Evolutionary conservation across 2,888 invertebrate species (phyloP).

Genomic region (Tetheella fluctuosa): DNA sequence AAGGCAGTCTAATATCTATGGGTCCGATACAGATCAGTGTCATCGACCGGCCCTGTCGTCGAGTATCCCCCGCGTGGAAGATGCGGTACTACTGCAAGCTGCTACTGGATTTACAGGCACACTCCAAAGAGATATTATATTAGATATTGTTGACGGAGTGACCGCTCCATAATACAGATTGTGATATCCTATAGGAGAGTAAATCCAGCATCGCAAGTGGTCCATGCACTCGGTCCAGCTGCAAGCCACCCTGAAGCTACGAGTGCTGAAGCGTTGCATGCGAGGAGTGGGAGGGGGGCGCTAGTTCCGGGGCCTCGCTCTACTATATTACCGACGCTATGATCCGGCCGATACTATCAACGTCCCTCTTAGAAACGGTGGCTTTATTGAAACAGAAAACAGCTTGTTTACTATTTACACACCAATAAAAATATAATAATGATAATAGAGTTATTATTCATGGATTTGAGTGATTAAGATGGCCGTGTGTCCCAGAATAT

Average conservation of each 20-base stretch:
- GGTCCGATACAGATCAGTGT: not conserved
- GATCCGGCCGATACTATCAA: slow-evolving; percentile 46
- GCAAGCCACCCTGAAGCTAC: slow-evolving; percentile 20
- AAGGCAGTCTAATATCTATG: not conserved
- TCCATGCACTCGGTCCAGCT: not conserved
- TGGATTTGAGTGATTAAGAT: not conserved
- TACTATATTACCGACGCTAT: slow-evolving; percentile 54
- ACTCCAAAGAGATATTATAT: not conserved
- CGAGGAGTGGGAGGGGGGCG: slow-evolving; percentile 33
- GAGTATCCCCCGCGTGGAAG: not conserved
- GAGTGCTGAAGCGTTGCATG: slow-evolving; percentile 51
- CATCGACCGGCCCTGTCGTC: not conserved
- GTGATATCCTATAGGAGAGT: not conserved
- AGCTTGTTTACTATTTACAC: slow-evolving; percentile 30
- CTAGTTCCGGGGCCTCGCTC: slow-evolving; percentile 33
- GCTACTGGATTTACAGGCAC: not conserved
- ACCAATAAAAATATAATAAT: not conserved
- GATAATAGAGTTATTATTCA: not conserved
- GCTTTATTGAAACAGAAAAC: slow-evolving; percentile 66
- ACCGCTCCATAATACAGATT: no score
- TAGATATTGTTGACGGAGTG: not conserved
- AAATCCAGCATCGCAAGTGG: not conserved
- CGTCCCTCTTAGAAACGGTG: slow-evolving; percentile 72
- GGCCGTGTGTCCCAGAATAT: no score
- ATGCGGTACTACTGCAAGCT: slow-evolving; percentile 2